Conservation (phyloP, 2,113 vertebrate genomes). For the Dinomys branickii region DNA sequence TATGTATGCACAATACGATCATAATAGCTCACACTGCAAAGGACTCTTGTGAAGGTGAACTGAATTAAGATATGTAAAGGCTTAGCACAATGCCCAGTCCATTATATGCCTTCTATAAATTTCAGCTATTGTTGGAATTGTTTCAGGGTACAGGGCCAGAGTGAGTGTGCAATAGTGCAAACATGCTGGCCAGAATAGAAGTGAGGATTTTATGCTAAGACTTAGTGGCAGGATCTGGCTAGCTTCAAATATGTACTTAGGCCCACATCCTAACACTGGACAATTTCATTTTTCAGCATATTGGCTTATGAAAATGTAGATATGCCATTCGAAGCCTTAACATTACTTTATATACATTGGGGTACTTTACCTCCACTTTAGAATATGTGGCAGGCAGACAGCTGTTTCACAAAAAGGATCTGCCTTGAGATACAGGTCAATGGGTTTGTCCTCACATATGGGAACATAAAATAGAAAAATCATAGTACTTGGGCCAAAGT, state of each 20-base stretch:
- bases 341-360: conserved; percentile 38
- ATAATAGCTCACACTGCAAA: neutral
- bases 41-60: neutral
- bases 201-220: conserved; percentile 37
- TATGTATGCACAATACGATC: neutral
- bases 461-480: conserved; percentile 47
- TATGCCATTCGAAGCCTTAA: neutral
- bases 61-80: neutral
- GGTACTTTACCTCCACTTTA: neutral
- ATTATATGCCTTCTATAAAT: neutral
- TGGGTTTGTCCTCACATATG: neutral
- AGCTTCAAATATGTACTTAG: conserved; percentile 18
- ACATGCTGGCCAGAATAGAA: neutral
- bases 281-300: neutral
- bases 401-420: neutral
- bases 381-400: neutral
- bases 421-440: neutral
- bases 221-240: neutral
- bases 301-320: conserved; percentile 12
- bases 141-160: neutral
- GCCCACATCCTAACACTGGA: neutral
- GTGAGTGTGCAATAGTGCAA: neutral
- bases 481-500: neutral
- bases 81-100: neutral
- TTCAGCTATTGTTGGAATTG: neutral